These are phyloP conservation scores for Buathra laborator DNA, from an alignment of 2,888 invertebrate species.

Conservation along the genomic window DNA sequence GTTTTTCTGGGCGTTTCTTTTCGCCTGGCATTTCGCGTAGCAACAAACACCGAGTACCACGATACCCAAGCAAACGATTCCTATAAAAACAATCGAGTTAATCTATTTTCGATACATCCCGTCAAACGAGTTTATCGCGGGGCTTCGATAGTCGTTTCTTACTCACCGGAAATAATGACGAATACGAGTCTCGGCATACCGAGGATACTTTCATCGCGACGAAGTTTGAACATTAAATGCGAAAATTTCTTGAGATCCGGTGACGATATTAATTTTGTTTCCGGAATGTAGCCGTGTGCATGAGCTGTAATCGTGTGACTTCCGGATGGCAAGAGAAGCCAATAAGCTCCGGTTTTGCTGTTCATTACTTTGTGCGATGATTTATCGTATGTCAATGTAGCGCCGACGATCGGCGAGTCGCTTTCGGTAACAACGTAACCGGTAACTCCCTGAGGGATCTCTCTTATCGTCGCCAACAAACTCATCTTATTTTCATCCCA, in stretches of 20 bases:
- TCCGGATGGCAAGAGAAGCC: slow-evolving; percentile 82
- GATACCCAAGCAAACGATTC: slow-evolving; percentile 87
- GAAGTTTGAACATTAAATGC: slow-evolving; percentile 89
- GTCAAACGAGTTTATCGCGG: slow-evolving; percentile 6
- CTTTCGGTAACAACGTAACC: slow-evolving; percentile 80
- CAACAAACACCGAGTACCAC: slow-evolving; percentile 87
- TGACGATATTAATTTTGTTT: slow-evolving; percentile 86
- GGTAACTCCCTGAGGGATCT: slow-evolving; percentile 76
- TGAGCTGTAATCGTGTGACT: slow-evolving; percentile 87
- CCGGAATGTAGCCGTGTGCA: slow-evolving; percentile 88
- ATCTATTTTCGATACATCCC: neutral
- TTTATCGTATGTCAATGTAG: slow-evolving; percentile 78
- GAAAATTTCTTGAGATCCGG: slow-evolving; percentile 76
- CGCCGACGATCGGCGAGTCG: slow-evolving; percentile 78
- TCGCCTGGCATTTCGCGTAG: slow-evolving; percentile 86
- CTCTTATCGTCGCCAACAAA: slow-evolving; percentile 77
- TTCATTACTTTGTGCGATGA: slow-evolving; percentile 78
- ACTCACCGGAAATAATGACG: slow-evolving; percentile 90
- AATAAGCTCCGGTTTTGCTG: slow-evolving; percentile 80
- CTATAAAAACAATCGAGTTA: slow-evolving; percentile 81
- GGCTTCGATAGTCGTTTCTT: neutral
- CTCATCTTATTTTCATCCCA: slow-evolving; percentile 81
- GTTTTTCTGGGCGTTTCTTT: slow-evolving; percentile 81
- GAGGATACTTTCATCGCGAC: slow-evolving; percentile 89
- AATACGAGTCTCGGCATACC: slow-evolving; percentile 93